phyloP scores from a whole-genome alignment of 2,888 invertebrate genomes.

The Kryphioiulus occultus region DNA sequence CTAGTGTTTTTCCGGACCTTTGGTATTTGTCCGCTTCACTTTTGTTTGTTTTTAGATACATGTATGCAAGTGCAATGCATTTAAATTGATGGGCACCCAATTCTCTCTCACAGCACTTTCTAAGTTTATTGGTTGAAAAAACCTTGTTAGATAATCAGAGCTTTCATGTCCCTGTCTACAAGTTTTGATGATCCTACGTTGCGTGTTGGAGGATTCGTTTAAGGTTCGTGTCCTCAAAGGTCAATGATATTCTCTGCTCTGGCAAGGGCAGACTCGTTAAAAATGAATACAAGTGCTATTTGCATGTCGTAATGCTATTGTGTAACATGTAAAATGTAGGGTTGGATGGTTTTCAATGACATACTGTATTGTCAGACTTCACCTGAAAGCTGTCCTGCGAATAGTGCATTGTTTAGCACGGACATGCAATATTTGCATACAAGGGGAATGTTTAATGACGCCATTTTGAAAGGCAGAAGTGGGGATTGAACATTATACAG shows the following conservation, averaged over 20 bases:
- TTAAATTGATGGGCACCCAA: too few species aligned
- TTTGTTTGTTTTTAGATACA: too few species aligned
- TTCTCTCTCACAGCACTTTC: too few species aligned
- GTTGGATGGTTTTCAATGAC: background rate
- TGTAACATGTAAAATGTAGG: background rate
- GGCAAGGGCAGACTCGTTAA: slow-evolving; percentile 1
- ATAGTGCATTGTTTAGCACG: background rate
- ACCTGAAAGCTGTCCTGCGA: background rate
- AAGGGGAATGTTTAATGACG: background rate
- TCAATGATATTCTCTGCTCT: background rate
- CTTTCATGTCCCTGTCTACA: background rate
- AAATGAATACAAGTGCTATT: background rate
- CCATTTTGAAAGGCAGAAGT: background rate
- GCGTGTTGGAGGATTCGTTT: background rate
- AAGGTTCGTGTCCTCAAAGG: background rate
- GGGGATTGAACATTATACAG: background rate
- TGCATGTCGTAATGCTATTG: slow-evolving; percentile 15
- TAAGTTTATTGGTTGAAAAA: too few species aligned
- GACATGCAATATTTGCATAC: background rate
- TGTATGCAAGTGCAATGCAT: too few species aligned
- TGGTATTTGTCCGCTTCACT: too few species aligned
- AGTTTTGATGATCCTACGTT: background rate
- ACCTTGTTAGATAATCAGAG: too few species aligned
- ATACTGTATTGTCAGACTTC: background rate
- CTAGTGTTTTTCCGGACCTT: too few species aligned